Percentiles rank a stretch among this genome's conserved stretches.
Conservation (phyloP, 2,888 invertebrate genomes). For the Stictocephala bisonia region DNA sequence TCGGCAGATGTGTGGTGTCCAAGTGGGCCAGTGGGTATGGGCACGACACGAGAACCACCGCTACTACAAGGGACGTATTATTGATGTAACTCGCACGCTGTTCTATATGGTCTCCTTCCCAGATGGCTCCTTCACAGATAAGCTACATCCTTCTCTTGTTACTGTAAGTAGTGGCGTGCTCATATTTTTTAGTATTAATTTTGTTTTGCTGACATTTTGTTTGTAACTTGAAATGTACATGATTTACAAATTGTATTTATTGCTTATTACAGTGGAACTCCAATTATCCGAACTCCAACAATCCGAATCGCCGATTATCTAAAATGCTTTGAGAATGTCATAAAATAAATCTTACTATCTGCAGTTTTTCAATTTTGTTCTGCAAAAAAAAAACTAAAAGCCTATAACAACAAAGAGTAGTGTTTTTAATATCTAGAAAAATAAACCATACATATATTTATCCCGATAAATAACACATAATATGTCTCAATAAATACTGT, state of each 20-base stretch:
- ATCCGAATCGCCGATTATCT: too few species aligned
- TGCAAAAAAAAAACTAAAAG: too few species aligned
- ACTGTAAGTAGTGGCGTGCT: conserved; percentile 63
- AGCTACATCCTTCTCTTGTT: conserved; percentile 69
- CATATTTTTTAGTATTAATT: conserved; percentile 6
- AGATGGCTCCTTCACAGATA: conserved; percentile 71
- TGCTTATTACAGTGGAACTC: too few species aligned
- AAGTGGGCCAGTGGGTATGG: conserved; percentile 67
- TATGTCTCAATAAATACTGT: too few species aligned
- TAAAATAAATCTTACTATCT: too few species aligned
- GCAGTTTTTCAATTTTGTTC: too few species aligned
- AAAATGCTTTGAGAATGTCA: too few species aligned
- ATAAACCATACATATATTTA: too few species aligned
- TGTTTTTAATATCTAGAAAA: too few species aligned
- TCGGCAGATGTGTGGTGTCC: conserved; percentile 59
- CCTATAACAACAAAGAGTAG: too few species aligned
- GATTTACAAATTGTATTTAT: background rate
- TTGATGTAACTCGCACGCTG: conserved; percentile 65
- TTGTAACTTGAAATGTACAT: background rate
- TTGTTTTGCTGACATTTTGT: background rate
- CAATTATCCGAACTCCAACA: too few species aligned
- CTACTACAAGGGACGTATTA: conserved; percentile 70
- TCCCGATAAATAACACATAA: too few species aligned
- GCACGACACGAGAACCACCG: conserved; percentile 69
- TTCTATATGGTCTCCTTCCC: conserved; percentile 73